These are phyloP conservation scores for Melitaea athalia DNA, from an alignment of 2,888 invertebrate species.

Conservation along the genomic window DNA sequence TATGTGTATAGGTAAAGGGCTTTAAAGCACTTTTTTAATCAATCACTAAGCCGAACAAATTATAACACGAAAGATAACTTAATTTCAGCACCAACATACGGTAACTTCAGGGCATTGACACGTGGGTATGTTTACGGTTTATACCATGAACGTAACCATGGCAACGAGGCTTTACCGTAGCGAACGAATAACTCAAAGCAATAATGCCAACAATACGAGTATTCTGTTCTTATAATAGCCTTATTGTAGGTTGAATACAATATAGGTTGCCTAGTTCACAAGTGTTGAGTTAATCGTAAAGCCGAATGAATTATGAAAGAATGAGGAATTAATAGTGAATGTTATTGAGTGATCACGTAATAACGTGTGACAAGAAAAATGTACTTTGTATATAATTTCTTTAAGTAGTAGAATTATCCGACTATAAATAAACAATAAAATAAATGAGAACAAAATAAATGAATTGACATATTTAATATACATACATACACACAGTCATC, in stretches of 20 bases:
- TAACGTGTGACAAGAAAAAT: too few species aligned
- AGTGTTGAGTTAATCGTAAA: too few species aligned
- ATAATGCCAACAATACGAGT: not conserved
- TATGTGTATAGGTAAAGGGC: too few species aligned
- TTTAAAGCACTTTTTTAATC: not conserved
- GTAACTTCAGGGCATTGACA: conserved; percentile 19
- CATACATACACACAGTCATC: too few species aligned
- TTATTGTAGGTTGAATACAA: not conserved
- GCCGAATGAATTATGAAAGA: too few species aligned
- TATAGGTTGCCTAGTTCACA: not conserved
- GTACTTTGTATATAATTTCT: too few species aligned
- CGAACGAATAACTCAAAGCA: not conserved
- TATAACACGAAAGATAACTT: conserved; percentile 2
- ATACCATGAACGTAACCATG: conserved; percentile 16
- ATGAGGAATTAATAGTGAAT: too few species aligned
- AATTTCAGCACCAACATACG: conserved; percentile 11
- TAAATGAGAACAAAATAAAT: too few species aligned
- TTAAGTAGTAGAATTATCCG: too few species aligned
- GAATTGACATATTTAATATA: too few species aligned
- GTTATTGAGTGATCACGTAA: too few species aligned
- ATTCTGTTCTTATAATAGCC: not conserved
- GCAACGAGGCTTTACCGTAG: conserved; percentile 10
- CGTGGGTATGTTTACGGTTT: conserved; percentile 21
- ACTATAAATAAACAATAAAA: too few species aligned
- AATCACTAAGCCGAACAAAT: not conserved